A percentile compares a stretch with the other conserved stretches of the same genome.
These are phyloP conservation scores for Psettodes erumei DNA, from an alignment of 2,113 vertebrate species.

Conservation along the genomic window DNA sequence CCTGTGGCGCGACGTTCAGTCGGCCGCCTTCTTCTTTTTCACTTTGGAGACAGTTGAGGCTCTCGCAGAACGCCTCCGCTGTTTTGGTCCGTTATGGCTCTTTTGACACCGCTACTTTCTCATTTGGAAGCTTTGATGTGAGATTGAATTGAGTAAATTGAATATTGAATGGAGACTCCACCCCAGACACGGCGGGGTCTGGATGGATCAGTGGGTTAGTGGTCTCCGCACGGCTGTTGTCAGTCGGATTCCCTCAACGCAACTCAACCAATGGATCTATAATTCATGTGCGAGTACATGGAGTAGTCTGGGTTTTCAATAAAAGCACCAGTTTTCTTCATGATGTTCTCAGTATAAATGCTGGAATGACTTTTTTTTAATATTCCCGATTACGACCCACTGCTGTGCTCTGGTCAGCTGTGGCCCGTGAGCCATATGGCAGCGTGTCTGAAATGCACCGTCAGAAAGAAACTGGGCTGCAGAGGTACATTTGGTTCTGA, in stretches of 20 bases:
- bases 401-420: constrained; percentile 51
- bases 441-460: constrained; percentile 41
- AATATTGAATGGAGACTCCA: constrained; percentile 75
- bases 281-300: constrained; percentile 70
- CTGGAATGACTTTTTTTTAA: constrained; percentile 54
- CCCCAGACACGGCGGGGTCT: constrained; percentile 73
- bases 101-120: constrained; percentile 30
- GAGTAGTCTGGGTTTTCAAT: constrained; percentile 65
- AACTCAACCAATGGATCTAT: constrained; percentile 71
- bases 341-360: constrained; percentile 64
- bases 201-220: constrained; percentile 72
- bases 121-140: constrained; percentile 38
- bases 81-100: constrained; percentile 25
- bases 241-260: constrained; percentile 61
- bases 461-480: constrained; percentile 51
- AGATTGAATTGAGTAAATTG: constrained; percentile 74
- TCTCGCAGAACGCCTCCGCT: neutral
- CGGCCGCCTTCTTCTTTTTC: constrained; percentile 49
- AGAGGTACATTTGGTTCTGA: constrained; percentile 33
- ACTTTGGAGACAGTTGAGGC: constrained; percentile 48
- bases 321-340: constrained; percentile 46
- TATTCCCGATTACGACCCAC: constrained; percentile 53
- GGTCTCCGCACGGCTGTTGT: constrained; percentile 67
- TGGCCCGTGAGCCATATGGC: constrained; percentile 50
- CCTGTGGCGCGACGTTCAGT: constrained; percentile 64